Percentiles rank a stretch among this genome's conserved stretches.
These are phyloP conservation scores for Orientallactaga sibirica DNA, from an alignment of 2,797 vertebrate genomes.

Conservation along the genomic window DNA sequence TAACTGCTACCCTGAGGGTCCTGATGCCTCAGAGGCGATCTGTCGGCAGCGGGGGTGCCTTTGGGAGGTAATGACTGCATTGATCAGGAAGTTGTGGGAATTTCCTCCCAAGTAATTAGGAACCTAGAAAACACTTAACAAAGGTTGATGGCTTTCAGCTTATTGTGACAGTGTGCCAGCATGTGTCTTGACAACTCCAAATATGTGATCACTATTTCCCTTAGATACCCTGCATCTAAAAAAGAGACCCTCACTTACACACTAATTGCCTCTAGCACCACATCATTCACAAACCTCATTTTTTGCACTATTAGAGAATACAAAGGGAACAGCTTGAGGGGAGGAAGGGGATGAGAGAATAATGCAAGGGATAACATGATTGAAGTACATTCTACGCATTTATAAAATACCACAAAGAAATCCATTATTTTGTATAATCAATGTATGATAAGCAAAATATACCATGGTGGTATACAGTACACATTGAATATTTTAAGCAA, in stretches of 20 bases:
- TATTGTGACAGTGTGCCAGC: fast-evolving
- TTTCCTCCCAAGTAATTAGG: too few relatives aligned
- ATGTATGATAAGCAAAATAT: not conserved
- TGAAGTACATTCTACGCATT: not conserved
- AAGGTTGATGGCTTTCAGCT: fast-evolving
- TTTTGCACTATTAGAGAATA: not conserved
- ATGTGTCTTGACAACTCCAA: not conserved
- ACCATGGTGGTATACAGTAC: not conserved
- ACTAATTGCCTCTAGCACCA: not conserved
- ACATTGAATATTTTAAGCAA: not conserved
- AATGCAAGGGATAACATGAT: not conserved
- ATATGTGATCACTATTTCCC: not conserved
- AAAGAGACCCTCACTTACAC: not conserved
- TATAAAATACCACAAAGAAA: not conserved
- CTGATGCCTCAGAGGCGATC: constrained; percentile 60
- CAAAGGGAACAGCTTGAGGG: not conserved
- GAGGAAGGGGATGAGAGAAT: too few relatives aligned
- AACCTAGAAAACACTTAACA: not conserved
- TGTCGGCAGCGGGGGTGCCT: constrained; percentile 90
- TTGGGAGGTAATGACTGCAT: constrained; percentile 89
- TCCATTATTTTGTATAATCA: not conserved
- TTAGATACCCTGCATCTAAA: not conserved
- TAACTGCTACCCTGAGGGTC: constrained; percentile 90
- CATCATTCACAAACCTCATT: not conserved
- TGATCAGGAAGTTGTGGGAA: not conserved